Evolutionary conservation across 2,113 vertebrate species (phyloP).

Genomic region (Perca schrenkii): DNA sequence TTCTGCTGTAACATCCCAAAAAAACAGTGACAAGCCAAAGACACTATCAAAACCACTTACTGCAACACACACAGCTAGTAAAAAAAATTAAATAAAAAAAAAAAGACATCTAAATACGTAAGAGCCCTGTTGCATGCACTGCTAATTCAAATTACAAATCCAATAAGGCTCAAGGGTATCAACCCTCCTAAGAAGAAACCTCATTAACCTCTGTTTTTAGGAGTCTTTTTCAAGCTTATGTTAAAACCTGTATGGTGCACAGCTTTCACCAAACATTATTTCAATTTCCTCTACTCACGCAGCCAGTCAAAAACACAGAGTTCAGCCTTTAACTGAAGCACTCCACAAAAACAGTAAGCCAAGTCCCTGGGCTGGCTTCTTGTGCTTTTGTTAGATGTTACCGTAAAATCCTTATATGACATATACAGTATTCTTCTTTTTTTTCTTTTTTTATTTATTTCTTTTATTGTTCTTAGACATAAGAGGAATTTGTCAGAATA

Average conservation of each 20-base stretch:
- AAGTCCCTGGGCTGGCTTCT: conserved; percentile 12
- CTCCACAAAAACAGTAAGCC: conserved; percentile 9
- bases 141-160: conserved; percentile 70
- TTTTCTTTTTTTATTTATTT: too few relatives aligned
- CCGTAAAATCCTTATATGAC: conserved; percentile 22
- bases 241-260: conserved; percentile 38
- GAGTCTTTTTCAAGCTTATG: conserved; percentile 41
- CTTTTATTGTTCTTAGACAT: conserved; percentile 30
- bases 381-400: background rate
- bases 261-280: conserved; percentile 50
- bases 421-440: background rate
- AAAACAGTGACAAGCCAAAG: conserved; percentile 58
- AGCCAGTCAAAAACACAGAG: conserved; percentile 3
- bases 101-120: conserved; percentile 43
- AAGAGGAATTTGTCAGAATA: conserved; percentile 39
- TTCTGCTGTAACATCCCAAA: conserved; percentile 71
- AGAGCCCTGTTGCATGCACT: conserved; percentile 30
- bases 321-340: conserved; percentile 31
- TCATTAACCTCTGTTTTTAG: conserved; percentile 63
- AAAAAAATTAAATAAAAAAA: conserved; percentile 25
- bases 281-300: conserved; percentile 32
- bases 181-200: conserved; percentile 43
- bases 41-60: conserved; percentile 47
- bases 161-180: conserved; percentile 66
- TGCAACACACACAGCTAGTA: conserved; percentile 38